Conservation (phyloP, 2,888 invertebrate species). For the Drosophila monieri region DNA sequence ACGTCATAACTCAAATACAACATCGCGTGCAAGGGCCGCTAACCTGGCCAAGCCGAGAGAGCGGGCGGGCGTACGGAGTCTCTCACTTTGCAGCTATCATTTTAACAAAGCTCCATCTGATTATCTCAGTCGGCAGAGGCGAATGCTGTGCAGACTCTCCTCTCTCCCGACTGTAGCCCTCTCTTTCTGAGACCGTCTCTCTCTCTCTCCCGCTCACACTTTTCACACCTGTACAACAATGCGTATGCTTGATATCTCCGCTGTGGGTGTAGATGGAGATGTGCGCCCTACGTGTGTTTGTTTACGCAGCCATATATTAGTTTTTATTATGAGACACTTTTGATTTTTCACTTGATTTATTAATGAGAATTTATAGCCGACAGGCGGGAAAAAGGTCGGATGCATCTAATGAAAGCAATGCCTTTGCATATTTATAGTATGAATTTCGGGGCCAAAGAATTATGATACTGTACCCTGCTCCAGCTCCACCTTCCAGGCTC, state of each 20-base stretch:
- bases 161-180: conserved; percentile 2
- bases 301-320: conserved; percentile 51
- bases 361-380: conserved; percentile 70
- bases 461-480: conserved; percentile 22
- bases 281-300: conserved; percentile 16
- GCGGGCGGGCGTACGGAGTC: conserved; percentile 9
- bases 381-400: conserved; percentile 31
- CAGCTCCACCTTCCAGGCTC: background rate
- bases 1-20: conserved; percentile 68
- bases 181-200: conserved; percentile 4
- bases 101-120: conserved; percentile 49
- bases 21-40: conserved; percentile 66
- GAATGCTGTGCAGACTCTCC: conserved; percentile 42
- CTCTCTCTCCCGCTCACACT: conserved; percentile 6
- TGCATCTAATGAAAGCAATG: conserved; percentile 45
- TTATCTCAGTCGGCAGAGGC: conserved; percentile 36
- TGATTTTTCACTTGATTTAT: conserved; percentile 80
- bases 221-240: conserved; percentile 62
- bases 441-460: conserved; percentile 42
- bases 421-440: conserved; percentile 45
- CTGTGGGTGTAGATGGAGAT: conserved; percentile 7
- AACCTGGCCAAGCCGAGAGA: conserved; percentile 36
- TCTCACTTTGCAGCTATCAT: conserved; percentile 42
- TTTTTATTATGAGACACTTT: conserved; percentile 69
- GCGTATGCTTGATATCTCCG: conserved; percentile 56